Evolutionary conservation across 2,888 invertebrate species (phyloP).

Genomic region (Sinhomidia bicolor): DNA sequence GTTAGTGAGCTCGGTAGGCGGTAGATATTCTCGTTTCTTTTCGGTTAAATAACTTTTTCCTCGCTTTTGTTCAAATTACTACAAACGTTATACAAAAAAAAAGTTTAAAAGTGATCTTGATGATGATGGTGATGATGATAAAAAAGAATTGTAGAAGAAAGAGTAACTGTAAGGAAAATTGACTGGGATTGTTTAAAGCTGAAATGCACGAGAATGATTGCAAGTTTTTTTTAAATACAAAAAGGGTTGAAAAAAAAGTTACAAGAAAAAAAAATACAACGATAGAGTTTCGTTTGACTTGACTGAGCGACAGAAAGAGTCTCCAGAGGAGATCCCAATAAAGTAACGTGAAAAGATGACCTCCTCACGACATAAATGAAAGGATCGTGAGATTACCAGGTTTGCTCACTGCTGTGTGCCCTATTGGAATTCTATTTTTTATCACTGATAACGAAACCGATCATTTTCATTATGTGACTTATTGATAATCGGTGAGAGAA

Average conservation of each 20-base stretch:
- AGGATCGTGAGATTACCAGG: constrained; percentile 57
- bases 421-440: constrained; percentile 43
- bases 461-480: constrained; percentile 60
- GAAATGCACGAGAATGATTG: too few relatives aligned
- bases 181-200: too few relatives aligned
- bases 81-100: too few relatives aligned
- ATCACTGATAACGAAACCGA: constrained; percentile 52
- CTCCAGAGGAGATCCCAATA: constrained; percentile 63
- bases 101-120: too few relatives aligned
- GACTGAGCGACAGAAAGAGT: background rate
- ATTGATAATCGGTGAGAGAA: constrained; percentile 54
- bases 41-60: background rate
- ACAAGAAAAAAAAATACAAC: too few relatives aligned
- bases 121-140: too few relatives aligned
- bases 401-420: constrained; percentile 46
- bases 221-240: too few relatives aligned
- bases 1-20: constrained; percentile 66
- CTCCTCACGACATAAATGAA: constrained; percentile 34
- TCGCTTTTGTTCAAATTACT: too few relatives aligned
- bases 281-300: background rate
- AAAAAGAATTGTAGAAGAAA: constrained; percentile 38
- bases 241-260: constrained; percentile 45
- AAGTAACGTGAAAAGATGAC: constrained; percentile 56
- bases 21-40: constrained; percentile 65
- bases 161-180: background rate